Percentiles rank a stretch among this genome's conserved stretches.
These are phyloP conservation scores for Coleophora flavipennella DNA, from an alignment of 2,888 invertebrate species.

Conservation along the genomic window DNA sequence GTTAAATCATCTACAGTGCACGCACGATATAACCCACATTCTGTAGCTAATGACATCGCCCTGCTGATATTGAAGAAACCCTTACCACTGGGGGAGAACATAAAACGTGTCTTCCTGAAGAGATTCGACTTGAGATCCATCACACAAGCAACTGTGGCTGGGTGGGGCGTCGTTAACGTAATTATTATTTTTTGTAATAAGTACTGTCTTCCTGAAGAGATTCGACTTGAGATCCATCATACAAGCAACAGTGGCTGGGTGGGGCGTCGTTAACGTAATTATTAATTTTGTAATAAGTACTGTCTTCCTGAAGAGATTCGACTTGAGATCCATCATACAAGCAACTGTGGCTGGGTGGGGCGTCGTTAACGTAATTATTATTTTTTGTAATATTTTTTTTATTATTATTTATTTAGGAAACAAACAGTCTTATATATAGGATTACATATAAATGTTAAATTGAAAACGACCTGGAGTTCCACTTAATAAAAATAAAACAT, in stretches of 20 bases:
- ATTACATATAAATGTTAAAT: too few relatives aligned
- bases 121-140: conserved; percentile 7
- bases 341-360: too few relatives aligned
- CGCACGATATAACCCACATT: conserved; percentile 12
- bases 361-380: conserved; percentile 21
- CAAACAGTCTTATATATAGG: too few relatives aligned
- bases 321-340: too few relatives aligned
- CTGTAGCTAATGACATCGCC: conserved; percentile 26
- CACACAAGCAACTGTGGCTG: conserved; percentile 22
- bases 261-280: conserved; percentile 35
- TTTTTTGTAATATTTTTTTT: too few relatives aligned
- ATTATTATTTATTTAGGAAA: too few relatives aligned
- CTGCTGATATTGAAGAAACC: conserved; percentile 15
- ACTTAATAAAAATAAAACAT: too few relatives aligned
- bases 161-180: conserved; percentile 37
- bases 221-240: too few relatives aligned
- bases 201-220: too few relatives aligned
- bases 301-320: too few relatives aligned
- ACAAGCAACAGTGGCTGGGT: too few relatives aligned
- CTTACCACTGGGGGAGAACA: conserved; percentile 20
- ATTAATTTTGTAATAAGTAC: background rate
- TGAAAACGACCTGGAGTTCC: too few relatives aligned
- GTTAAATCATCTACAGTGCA: conserved; percentile 16
- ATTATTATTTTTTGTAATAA: conserved; percentile 12
- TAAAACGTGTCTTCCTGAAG: conserved; percentile 24